A percentile compares a stretch with the other conserved stretches of the same genome.
Conservation (phyloP, 2,113 vertebrate species). For the Phyllostomus hastatus region DNA sequence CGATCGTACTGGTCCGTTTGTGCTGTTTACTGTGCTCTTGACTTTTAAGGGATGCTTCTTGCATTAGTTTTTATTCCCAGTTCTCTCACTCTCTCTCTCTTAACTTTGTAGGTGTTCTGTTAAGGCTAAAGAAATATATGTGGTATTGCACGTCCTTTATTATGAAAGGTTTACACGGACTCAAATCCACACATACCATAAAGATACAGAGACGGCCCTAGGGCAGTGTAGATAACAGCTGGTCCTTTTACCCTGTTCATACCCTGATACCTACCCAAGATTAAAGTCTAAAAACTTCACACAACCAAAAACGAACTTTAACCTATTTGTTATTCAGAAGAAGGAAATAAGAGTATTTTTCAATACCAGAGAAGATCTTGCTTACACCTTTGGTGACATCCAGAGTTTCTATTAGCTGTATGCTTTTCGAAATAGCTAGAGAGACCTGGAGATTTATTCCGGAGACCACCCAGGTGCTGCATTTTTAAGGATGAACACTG, state of each 20-base stretch:
- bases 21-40: neutral
- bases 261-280: neutral
- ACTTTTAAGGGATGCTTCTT: neutral
- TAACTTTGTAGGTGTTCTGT: constrained; percentile 4
- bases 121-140: neutral
- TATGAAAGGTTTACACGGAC: neutral
- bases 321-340: neutral
- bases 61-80: neutral
- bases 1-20: neutral
- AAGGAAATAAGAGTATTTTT: constrained; percentile 40
- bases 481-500: constrained; percentile 44
- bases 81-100: neutral
- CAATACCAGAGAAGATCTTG: constrained; percentile 8
- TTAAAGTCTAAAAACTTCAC: constrained; percentile 24
- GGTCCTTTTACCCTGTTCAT: constrained; percentile 48
- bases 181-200: neutral
- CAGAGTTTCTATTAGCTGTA: constrained; percentile 40
- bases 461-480: constrained; percentile 58
- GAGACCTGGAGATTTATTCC: constrained; percentile 45
- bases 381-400: neutral
- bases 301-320: neutral
- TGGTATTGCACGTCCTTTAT: neutral
- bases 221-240: neutral
- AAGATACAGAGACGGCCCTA: neutral
- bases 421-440: constrained; percentile 44